Evolutionary conservation across 2,113 vertebrate species (phyloP), one percentile per base, ranked within the genome.

Genomic region (Axis porcinus): DNA sequence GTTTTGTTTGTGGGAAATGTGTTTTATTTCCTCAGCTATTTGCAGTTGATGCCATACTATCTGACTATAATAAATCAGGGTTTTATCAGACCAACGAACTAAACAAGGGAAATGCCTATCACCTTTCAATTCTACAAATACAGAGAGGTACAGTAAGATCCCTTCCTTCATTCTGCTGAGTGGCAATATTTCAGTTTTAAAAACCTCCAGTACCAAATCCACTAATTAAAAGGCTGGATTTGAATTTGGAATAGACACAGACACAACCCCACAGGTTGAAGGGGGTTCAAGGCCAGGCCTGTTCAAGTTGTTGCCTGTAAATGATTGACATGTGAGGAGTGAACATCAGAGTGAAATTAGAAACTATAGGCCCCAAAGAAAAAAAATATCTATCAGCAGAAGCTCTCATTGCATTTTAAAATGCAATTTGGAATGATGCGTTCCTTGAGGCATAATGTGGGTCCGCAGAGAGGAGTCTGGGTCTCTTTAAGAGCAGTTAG

Each of bases 381-480:
- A 79, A 86, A 85, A 86, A 62, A 4, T 4, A 27, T 78, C 76
- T 28, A 54, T 55, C 50, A 82, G 33, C 7, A 89, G 70, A 70
- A 86, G 27, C 28, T 74, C 55, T 70, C 27, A 16, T 13, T 88
- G 12, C 15, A 54, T 95, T 93, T 91, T 50, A 96, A 95, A 94
- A 91, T 64, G 50, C 33, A 93, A 14, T 47, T 88, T 89, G 55
- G 45, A 91, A 62, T 47, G 55, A 52, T 62, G 67, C 10, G 27
- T 91, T 78, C 57, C 58, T 60, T 12, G 40, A 58, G 54, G 28
- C 11, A 54, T 79, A n/a, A 33, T 36, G n/a, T 84, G n/a, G 33
- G 33, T 8, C 47, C 12, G 3, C 8, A 43, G 27, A 89, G 57
- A 82, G 25, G 43, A 89, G n/a, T 33, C 70, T 50, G 25, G 1